Base-by-base conservation (phyloP, 2,797 vertebrate genomes). In the Ctenochaetus hawaiiensis region DNA sequence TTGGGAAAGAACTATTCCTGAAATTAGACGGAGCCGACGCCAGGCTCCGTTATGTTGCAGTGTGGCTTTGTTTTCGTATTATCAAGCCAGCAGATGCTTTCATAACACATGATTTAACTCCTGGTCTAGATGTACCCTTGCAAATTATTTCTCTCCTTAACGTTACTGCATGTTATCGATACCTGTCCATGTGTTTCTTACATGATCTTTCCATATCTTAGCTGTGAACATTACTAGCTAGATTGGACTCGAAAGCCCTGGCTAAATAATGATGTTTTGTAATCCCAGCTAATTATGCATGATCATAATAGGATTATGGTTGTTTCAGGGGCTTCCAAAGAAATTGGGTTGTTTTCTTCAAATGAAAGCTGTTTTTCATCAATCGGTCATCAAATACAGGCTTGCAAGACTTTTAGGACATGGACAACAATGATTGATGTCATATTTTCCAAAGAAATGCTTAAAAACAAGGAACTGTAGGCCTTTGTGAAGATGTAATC, bases 1-100 rank as follows among this genome's bases (percentile, higher is more conserved):
- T n/a, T 51, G 23, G 53, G 3, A 49, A 56, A 13, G 23, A 26
- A 10, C 51, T 3, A 37, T n/a, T 2, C 65, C 9, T 23, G 84
- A 0, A 26, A 70, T 6, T 92, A 93, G 91, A 83, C 86, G 82
- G 61, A 75, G 73, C 89, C 92, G 76, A 20, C 8, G 7, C 23
- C 8, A 6, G 1, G 56, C 68, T 70, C 90, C 85, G 90, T 89
- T 91, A 91, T 91, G 59, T 80, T 65, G 53, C 20, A 34, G 8
- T 6, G 63, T 2, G 14, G 69, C 83, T 77, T 78, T 81, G 56
- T 85, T 81, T 64, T 72, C 16, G 16, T 48, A 8, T 47, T 22
- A 37, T 54, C 10, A 2, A 69, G 12, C 4, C 22, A 14, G 4
- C 16, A 1, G 1, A 0, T n/a, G 56, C 18, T 41, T 22, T 6